Conservation (phyloP, 2,888 invertebrate genomes). For the Antitype chi region DNA sequence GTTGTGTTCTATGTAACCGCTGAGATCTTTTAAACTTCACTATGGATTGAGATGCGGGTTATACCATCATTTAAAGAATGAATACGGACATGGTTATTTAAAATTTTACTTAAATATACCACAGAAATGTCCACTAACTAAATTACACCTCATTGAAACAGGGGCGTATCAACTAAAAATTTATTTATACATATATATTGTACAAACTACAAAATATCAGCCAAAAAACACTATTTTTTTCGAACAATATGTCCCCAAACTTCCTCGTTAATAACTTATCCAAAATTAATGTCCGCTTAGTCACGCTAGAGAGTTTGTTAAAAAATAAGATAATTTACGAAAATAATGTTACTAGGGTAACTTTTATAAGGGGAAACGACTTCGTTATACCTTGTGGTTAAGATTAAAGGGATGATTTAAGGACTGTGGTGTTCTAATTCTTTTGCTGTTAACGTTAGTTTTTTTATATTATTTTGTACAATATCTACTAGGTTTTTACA, state of each 20-base stretch:
- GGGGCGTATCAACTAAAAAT: neutral
- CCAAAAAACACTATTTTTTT: slow-evolving; percentile 2
- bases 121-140: neutral
- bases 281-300: slow-evolving; percentile 35
- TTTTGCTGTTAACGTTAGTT: neutral
- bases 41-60: too few relatives aligned
- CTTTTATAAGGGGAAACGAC: slow-evolving; percentile 19
- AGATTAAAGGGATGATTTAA: slow-evolving; percentile 33
- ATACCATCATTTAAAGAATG: too few relatives aligned
- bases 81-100: too few relatives aligned
- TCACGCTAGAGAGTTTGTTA: slow-evolving; percentile 22
- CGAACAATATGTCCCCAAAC: slow-evolving; percentile 15
- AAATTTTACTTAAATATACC: neutral
- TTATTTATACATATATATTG: neutral
- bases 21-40: too few relatives aligned
- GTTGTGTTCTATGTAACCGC: too few relatives aligned
- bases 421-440: slow-evolving; percentile 1
- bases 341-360: slow-evolving; percentile 26
- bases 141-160: rapidly evolving
- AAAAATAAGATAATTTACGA: slow-evolving; percentile 46
- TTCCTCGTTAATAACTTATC: slow-evolving; percentile 29
- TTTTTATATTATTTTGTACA: slow-evolving; percentile 1
- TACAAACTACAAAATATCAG: neutral
- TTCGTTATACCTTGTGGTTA: slow-evolving; percentile 7
- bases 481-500: neutral